These are phyloP conservation scores for Masticophis lateralis DNA, from an alignment of 2,797 vertebrate genomes.

Conservation along the genomic window DNA sequence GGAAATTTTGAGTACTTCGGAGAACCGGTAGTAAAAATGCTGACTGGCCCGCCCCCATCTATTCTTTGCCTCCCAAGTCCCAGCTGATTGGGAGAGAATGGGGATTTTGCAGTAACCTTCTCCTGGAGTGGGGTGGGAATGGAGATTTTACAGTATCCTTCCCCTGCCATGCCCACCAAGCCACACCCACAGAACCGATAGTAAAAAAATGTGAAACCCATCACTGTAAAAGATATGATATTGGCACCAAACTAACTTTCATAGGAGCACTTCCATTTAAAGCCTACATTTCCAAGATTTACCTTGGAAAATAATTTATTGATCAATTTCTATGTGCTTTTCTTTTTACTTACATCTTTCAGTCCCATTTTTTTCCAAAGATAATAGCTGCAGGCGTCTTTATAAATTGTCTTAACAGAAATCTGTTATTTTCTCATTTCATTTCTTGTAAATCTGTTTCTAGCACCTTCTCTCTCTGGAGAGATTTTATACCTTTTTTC, in stretches of 20 bases:
- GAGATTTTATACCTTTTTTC: neutral
- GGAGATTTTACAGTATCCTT: no score
- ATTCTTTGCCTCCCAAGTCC: no score
- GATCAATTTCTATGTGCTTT: neutral
- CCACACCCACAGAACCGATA: no score
- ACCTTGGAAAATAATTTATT: neutral
- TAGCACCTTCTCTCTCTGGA: neutral
- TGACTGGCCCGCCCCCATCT: no score
- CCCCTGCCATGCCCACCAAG: no score
- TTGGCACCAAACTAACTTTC: neutral
- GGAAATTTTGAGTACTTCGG: no score
- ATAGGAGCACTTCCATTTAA: neutral
- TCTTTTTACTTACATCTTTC: neutral
- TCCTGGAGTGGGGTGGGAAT: no score
- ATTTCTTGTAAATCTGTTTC: neutral
- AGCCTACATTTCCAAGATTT: neutral
- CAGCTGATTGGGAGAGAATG: no score
- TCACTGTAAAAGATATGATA: neutral
- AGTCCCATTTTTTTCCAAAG: neutral
- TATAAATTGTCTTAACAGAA: neutral
- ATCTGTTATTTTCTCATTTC: conserved; percentile 9
- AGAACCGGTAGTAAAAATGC: no score
- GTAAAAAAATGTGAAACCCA: no score
- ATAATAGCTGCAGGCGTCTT: neutral
- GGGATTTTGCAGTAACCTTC: no score